Evolutionary conservation across 2,113 vertebrate genomes (phyloP), one percentile per base, ranked within the genome.

Genomic region (Aptenodytes patagonicus): DNA sequence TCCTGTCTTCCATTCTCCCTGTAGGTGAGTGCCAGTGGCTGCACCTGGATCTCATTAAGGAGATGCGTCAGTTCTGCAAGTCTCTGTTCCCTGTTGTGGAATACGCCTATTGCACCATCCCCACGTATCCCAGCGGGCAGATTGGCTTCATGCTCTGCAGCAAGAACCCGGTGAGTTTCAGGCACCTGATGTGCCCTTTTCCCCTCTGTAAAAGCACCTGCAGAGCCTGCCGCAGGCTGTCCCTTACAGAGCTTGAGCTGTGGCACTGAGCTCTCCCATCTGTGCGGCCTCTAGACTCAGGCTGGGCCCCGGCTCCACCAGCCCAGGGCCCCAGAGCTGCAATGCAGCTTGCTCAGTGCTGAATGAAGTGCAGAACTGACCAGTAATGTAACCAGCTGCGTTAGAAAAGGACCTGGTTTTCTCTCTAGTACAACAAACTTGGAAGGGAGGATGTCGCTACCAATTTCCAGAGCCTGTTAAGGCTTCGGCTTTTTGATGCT

Each of bases 101-200:
- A 93, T 99, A 99, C 0, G 99, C 99, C 88, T 99, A 99, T 97
- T 99, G 99, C 97, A 99, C 99, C 97, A 99, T 99, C 98, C 99
- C 99, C 61, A 99, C 99, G 0, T 99, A 99, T 79, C 99, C 99
- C 88, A 99, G 99, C 4, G 99, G 99, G 73, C 99, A 99, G 98
- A 99, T 99, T 20, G 99, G 99, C 97, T 99, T 99, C 98, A 99
- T 99, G 99, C 99, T 99, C 55, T 99, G 99, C 98, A 99, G 99
- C 98, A 99, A 99, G 98, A 99, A 99, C 90, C 96, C 98, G 3
- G 99, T 99, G 96, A 98, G 99, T 96, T 26, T 15, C 87, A 61
- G 64, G 31, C 93, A 75, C 71, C 26, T 11, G 22, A 19, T 3
- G 49, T 71, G 47, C 60, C 26, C 68, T 79, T 38, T 36, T 7